A percentile compares a stretch with the other conserved stretches of the same genome.
Conservation (phyloP, 2,888 invertebrate species). For the Cheilosia variabilis region DNA sequence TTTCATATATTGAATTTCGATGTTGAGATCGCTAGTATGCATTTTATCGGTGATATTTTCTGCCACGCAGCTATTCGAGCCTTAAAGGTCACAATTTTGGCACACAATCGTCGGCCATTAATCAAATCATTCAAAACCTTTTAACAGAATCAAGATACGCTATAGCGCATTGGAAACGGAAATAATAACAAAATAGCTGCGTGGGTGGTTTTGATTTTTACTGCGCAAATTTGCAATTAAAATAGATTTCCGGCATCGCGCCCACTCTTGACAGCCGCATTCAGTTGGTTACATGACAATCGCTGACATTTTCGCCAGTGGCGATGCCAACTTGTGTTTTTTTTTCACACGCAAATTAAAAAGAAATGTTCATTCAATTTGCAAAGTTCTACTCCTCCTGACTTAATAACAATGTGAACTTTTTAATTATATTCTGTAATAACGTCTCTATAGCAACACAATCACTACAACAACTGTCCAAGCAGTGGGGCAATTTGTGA, state of each 20-base stretch:
- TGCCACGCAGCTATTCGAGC: not conserved
- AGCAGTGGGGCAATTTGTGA: conserved; percentile 24
- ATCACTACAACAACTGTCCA: not conserved
- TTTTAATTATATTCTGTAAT: conserved; percentile 8
- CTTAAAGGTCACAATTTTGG: conserved; percentile 17
- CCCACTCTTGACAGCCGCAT: conserved; percentile 39
- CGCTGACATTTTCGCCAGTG: conserved; percentile 5
- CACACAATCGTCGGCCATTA: conserved; percentile 10
- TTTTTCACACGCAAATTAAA: conserved; percentile 3
- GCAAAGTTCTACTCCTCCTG: not conserved
- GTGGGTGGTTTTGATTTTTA: conserved; percentile 34
- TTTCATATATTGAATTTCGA: not conserved
- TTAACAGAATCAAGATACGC: conserved; percentile 6
- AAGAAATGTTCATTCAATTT: not conserved
- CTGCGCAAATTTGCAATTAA: conserved; percentile 38
- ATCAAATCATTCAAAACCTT: conserved; percentile 34
- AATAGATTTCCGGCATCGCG: conserved; percentile 43
- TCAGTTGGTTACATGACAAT: conserved; percentile 40
- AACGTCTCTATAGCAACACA: not conserved
- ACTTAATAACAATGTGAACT: conserved; percentile 17
- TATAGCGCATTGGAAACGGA: conserved; percentile 6
- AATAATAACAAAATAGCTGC: conserved; percentile 11
- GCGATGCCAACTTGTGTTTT: conserved; percentile 28
- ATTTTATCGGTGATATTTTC: not conserved
- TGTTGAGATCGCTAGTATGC: not conserved